Evolutionary conservation across 2,113 vertebrate species (phyloP), one percentile per base, ranked within the genome.

Genomic region (Rhipidura dahli): DNA sequence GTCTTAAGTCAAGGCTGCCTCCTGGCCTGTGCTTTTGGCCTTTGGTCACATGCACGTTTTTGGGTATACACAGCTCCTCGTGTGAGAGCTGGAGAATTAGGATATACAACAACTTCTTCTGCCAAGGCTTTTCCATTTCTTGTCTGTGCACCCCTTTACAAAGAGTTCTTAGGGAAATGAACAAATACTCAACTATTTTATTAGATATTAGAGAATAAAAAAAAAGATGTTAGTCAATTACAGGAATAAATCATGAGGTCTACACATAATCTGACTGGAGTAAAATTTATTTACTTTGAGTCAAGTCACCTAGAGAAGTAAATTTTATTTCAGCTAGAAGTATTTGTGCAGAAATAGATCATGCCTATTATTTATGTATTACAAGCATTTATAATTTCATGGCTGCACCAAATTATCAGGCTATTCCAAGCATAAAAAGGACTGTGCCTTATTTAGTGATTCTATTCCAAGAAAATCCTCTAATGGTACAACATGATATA

Each of bases 251-350:
- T 93, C 22, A 78, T n/a, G 26, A 83, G 27, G 54, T 53, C 19
- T 72, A 21, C 60, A 83, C 15, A 57, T 63, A 71, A 37, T 89
- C 57, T 84, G 79, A 90, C 18, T 9, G 6, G 44, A 87, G 42
- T 81, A 51, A 7, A 77, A 40, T 89, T 83, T 94, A 64, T 87
- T 93, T 94, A 45, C 31, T 72, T 37, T 87, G 51, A 96, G 54
- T 83, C 56, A 91, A 96, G 63, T 87, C 51, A 89, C 11, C 47
- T 7, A 81, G 16, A 68, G 47, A 60, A 90, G 44, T 75, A 82
- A 84, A 61, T 86, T 90, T 95, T 89, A 93, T 89, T 94, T 91
- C 51, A 92, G n/a, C 47, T 93, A 33, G 21, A 95, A 89, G 35
- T 92, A 75, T 65, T 93, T 93, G n/a, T 64, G 54, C 49, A 91